phyloP scores from a whole-genome alignment of 2,113 vertebrate genomes.

The Eulacestoma nigropectus region DNA sequence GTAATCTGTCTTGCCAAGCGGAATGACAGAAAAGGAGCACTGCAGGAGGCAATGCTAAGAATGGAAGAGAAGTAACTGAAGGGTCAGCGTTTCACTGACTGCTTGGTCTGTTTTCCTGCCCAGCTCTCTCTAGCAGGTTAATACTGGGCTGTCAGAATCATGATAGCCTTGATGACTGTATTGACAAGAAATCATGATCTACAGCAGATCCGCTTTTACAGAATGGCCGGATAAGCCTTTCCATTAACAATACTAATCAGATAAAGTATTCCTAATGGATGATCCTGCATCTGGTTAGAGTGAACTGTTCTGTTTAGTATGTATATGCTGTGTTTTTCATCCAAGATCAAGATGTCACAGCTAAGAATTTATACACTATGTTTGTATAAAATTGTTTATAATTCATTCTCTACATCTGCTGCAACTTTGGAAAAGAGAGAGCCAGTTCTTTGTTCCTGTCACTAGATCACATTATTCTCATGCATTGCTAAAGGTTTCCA shows the following conservation, averaged over 20 bases:
- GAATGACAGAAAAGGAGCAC: neutral
- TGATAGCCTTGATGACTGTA: constrained; percentile 14
- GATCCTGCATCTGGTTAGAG: constrained; percentile 23
- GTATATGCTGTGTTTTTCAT: neutral
- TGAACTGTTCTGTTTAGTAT: neutral
- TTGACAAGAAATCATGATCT: constrained; percentile 59
- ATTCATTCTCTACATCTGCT: constrained; percentile 10
- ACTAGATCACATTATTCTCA: neutral
- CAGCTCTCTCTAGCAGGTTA: neutral
- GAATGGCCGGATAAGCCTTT: constrained; percentile 36
- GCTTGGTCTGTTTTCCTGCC: neutral
- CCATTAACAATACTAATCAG: constrained; percentile 63
- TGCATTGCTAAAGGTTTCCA: neutral
- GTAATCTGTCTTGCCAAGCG: neutral
- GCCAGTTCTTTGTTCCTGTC: neutral
- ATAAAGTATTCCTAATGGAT: constrained; percentile 59
- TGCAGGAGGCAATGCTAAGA: neutral
- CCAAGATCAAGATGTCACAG: neutral
- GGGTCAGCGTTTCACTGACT: neutral
- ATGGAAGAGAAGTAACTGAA: neutral
- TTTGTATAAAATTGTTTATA: neutral
- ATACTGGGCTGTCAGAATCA: neutral
- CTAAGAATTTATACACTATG: neutral
- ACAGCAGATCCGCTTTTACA: constrained; percentile 32
- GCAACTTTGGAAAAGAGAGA: neutral